Percentiles rank a stretch among this genome's conserved stretches.
Evolutionary conservation across 2,113 vertebrate species (phyloP).

Genomic region (Ranitomeya imitator): DNA sequence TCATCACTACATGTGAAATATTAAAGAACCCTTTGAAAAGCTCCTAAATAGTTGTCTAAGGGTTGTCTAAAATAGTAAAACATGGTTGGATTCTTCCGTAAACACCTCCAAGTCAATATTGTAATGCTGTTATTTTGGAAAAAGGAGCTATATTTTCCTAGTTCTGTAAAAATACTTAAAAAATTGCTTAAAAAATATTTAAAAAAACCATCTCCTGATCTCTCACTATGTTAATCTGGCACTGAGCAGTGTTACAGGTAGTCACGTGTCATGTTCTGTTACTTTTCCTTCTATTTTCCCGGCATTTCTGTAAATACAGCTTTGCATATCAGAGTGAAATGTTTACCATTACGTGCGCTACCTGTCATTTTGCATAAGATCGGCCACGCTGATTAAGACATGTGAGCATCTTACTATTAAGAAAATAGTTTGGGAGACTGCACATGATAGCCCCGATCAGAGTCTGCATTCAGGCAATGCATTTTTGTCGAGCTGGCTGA

Average conservation of each 20-base stretch:
- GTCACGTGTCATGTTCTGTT: conserved; percentile 33
- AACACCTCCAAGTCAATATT: too few species aligned
- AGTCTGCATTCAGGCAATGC: conserved; percentile 21
- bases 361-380: conserved; percentile 39
- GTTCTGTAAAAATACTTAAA: too few species aligned
- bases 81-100: too few species aligned
- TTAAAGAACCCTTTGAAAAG: too few species aligned
- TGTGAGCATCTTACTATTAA: conserved; percentile 22
- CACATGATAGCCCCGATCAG: conserved; percentile 25
- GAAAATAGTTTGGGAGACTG: conserved; percentile 60
- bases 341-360: not conserved
- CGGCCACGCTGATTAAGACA: conserved; percentile 49
- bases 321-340: conserved; percentile 19
- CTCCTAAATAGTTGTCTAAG: too few species aligned
- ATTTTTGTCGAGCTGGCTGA: conserved; percentile 63
- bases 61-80: too few species aligned
- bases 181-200: not conserved
- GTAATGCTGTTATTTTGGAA: too few species aligned
- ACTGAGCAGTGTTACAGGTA: not conserved
- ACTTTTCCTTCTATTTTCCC: not conserved
- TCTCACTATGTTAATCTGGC: not conserved
- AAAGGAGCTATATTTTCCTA: too few species aligned
- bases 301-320: not conserved
- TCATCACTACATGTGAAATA: too few species aligned
- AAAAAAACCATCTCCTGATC: not conserved